Evolutionary conservation across 2,113 vertebrate species (phyloP).

Genomic region (Cryptomyrus ogoouensis): DNA sequence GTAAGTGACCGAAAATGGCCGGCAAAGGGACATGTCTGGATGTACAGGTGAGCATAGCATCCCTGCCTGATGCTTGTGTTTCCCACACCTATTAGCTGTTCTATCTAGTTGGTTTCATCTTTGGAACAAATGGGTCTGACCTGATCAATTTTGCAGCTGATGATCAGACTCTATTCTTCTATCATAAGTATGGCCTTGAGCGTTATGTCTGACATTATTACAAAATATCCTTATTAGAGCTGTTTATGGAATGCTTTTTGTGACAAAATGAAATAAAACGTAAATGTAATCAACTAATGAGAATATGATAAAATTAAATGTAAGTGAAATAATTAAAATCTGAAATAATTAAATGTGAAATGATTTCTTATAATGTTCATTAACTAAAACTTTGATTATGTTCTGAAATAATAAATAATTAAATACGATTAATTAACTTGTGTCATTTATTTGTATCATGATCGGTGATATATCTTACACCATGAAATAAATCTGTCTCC

Average conservation of each 20-base stretch:
- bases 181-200: background rate
- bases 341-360: background rate
- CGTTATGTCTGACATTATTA: background rate
- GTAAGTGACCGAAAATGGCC: constrained; percentile 52
- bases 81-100: background rate
- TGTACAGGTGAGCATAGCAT: background rate
- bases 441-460: background rate
- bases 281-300: too few relatives aligned
- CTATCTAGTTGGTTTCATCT: background rate
- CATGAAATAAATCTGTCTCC: background rate
- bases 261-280: too few relatives aligned
- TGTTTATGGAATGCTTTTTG: background rate
- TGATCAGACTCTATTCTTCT: background rate
- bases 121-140: background rate
- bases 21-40: background rate
- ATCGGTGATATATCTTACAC: background rate
- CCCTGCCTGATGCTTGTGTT: background rate
- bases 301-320: too few relatives aligned
- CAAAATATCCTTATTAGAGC: background rate
- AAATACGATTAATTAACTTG: too few relatives aligned
- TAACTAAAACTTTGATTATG: background rate
- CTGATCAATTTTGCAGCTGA: background rate
- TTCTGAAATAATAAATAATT: background rate
- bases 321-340: too few relatives aligned
- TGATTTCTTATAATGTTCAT: background rate